phyloP scores from a whole-genome alignment of 2,888 invertebrate species.

The Trissoscelio sp. region DNA sequence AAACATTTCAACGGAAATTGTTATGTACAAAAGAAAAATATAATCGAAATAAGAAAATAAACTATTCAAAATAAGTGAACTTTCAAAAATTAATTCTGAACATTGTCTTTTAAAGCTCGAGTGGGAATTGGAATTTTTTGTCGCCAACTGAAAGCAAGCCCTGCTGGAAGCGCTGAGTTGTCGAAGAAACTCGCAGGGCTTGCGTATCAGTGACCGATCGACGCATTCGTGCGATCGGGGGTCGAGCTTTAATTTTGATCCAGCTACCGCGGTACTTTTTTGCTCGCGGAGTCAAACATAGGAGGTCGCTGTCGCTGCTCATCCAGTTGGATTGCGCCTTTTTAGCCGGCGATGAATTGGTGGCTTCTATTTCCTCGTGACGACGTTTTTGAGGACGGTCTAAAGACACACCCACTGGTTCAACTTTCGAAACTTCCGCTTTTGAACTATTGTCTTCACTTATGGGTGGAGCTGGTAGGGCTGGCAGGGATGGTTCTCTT shows the following conservation, averaged over 20 bases:
- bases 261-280: slow-evolving; percentile 79
- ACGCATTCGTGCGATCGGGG: slow-evolving; percentile 79
- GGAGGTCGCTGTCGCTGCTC: neutral
- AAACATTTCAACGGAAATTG: too few species aligned
- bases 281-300: slow-evolving; percentile 74
- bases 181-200: slow-evolving; percentile 74
- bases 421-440: neutral
- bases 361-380: slow-evolving; percentile 27
- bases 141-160: slow-evolving; percentile 78
- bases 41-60: too few species aligned
- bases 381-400: slow-evolving; percentile 40
- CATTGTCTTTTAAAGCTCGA: slow-evolving; percentile 77
- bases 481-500: slow-evolving; percentile 6
- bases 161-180: slow-evolving; percentile 79
- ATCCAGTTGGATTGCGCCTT: neutral
- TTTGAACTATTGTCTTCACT: neutral
- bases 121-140: slow-evolving; percentile 79
- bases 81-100: too few species aligned
- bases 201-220: slow-evolving; percentile 65
- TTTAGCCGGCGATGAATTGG: slow-evolving; percentile 12
- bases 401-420: neutral
- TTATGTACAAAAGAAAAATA: too few species aligned
- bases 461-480: slow-evolving; percentile 5
- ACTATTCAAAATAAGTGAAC: too few species aligned
- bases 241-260: slow-evolving; percentile 77